Evolutionary conservation across 1,140 invertebrate genomes (phyloP), one percentile per base, ranked within the genome.

Genomic region (Euwallacea fornicatus): DNA sequence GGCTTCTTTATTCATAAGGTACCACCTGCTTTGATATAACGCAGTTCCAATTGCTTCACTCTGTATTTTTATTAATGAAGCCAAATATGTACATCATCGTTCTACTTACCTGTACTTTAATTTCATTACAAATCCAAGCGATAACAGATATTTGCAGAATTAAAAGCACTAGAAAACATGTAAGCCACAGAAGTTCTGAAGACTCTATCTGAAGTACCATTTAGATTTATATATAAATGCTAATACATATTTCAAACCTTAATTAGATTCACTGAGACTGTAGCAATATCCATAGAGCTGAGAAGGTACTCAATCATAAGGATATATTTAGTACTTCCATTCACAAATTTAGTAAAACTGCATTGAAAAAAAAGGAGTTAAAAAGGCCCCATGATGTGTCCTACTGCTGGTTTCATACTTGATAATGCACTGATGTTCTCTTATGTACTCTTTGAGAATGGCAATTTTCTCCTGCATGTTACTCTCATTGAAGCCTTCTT

Each of bases 1-100:
- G 7, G 66, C 54, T 13, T 58, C 42, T 43, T 44, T 58, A 46
- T 67, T 43, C 41, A 59, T 9, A 7, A 56, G n/a, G 15, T 67
- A 67, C 66, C 66, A 67, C 13, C 21, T 15, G 21, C 54, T 67
- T 58, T 58, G 11, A 13, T 44, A 67, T n/a, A 67, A 16, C 42
- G 66, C 66, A 46, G 13, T 33, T n/a, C n/a, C 54, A 44, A 67
- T 44, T 16, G 66, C 66, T 21, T 13, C 11, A 47, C 66, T 67
- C 66, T 67, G 33, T 8, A 59, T 42, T 50, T 50, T 13, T 15
- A 60, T 41, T 41, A 1, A 42, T 11, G 4, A 42, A 11, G 1
- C 42, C 1, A n/a, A 9, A 41, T 41, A 11, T 33, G 2, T 10
- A 21, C 2, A 3, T 2, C 6, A 2, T 50, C 21, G 10, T 13